Evolutionary conservation across 2,113 vertebrate species (phyloP).

Genomic region (Coptodon rendalli): DNA sequence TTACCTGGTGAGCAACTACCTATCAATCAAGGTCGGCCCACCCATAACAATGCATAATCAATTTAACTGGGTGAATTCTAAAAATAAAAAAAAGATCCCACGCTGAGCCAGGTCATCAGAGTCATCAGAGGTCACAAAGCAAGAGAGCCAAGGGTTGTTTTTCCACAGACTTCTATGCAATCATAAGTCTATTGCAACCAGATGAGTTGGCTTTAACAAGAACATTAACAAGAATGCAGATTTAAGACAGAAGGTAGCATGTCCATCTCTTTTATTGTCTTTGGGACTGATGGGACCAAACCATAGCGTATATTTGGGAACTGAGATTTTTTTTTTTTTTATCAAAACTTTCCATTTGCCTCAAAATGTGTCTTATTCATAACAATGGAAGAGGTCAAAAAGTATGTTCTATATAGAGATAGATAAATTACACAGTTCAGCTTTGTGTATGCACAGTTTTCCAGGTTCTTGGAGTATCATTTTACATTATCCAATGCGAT

Average conservation of each 20-base stretch:
- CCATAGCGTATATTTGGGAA: neutral
- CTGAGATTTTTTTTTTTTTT: neutral
- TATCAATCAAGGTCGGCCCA: neutral
- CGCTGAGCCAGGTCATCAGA: neutral
- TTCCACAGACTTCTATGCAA: neutral
- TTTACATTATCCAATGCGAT: neutral
- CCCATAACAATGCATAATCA: neutral
- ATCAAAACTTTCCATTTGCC: neutral
- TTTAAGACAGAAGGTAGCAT: neutral
- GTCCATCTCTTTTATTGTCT: neutral
- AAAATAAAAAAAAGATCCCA: neutral
- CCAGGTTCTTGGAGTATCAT: neutral
- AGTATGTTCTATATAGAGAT: neutral
- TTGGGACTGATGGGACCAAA: neutral
- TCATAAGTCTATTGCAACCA: neutral
- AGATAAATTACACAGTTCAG: neutral
- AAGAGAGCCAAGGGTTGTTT: neutral
- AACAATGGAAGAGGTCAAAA: neutral
- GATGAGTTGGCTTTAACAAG: neutral
- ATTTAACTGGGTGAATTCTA: neutral
- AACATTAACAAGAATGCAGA: neutral
- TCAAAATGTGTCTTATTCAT: slow-evolving; percentile 19
- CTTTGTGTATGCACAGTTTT: neutral
- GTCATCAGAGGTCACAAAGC: neutral
- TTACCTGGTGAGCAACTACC: neutral